Evolutionary conservation across 2,797 vertebrate species (phyloP), one percentile per base, ranked within the genome.

Genomic region (Myripristis murdjan): DNA sequence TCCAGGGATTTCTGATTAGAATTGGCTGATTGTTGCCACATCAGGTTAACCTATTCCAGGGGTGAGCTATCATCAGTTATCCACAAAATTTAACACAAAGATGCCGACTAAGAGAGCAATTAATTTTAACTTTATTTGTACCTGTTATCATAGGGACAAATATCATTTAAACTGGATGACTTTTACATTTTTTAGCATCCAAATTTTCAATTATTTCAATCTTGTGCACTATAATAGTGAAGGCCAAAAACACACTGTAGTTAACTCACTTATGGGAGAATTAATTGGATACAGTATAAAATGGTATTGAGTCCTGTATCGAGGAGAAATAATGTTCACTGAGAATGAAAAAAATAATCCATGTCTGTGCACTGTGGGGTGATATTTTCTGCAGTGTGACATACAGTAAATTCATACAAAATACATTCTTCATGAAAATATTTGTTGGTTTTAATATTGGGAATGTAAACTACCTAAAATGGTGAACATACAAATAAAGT

Each of bases 401-500:
- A n/a, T n/a, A n/a, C n/a, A 28, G 26, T 28, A 6, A 28, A 28
- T 28, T 28, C 26, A 2, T 28, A 28, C 26, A 28, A 28, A 28
- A 2, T 2, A 2, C 6, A 67, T 68, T 82, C 49, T 77, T 88
- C 55, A 70, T 85, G 8, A 63, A 85, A 64, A 66, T 75, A 70
- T 73, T 26, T 75, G 24, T 89, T 88, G 88, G 83, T 69, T 70
- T 66, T 69, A 74, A 64, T 73, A 86, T 87, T 80, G 63, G 76
- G 55, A 87, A 89, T 90, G 86, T 92, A 87, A 87, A 89, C 71
- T 78, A 80, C 73, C 72, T 54, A 82, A 88, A 79, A 70, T 86
- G 66, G 70, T 86, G 73, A 85, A 77, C 68, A 82, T 79, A 78
- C 51, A 53, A 39, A 14, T 39, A 41, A 51, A 26, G 14, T 26